Evolutionary conservation across 2,888 invertebrate genomes (phyloP).

Genomic region (Emmelina monodactyla): DNA sequence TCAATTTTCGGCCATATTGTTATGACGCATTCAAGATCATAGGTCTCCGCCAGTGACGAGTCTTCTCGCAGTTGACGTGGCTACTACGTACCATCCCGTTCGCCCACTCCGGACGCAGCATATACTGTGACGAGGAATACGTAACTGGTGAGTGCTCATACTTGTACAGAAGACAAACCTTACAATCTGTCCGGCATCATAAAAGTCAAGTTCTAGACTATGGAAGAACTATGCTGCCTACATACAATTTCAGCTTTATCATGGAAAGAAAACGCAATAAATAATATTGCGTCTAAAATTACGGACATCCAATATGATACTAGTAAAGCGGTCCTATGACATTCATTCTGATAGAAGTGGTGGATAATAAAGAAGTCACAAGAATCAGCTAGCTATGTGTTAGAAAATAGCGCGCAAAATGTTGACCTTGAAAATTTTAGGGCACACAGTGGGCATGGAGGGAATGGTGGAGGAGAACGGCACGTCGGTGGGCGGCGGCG

Average conservation of each 20-base stretch:
- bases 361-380: constrained; percentile 24
- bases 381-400: constrained; percentile 19
- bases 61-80: constrained; percentile 89
- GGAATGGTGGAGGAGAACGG: constrained; percentile 94
- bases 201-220: constrained; percentile 49
- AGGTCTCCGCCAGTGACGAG: constrained; percentile 83
- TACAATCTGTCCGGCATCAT: constrained; percentile 60
- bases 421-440: constrained; percentile 70
- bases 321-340: too few relatives aligned
- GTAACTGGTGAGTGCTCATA: constrained; percentile 87
- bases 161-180: constrained; percentile 55
- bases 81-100: constrained; percentile 92
- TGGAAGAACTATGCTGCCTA: too few relatives aligned
- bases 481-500: constrained; percentile 45
- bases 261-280: constrained; percentile 14
- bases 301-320: too few relatives aligned
- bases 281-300: constrained; percentile 37
- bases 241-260: too few relatives aligned
- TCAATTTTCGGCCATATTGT: constrained; percentile 72
- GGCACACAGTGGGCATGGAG: constrained; percentile 80
- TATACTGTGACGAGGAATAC: constrained; percentile 95
- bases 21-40: constrained; percentile 80
- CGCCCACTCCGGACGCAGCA: constrained; percentile 94
- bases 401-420: constrained; percentile 37
- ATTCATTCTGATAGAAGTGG: too few relatives aligned